These are phyloP conservation scores for Chironomus tentans DNA, from an alignment of 2,888 invertebrate genomes.

Conservation along the genomic window DNA sequence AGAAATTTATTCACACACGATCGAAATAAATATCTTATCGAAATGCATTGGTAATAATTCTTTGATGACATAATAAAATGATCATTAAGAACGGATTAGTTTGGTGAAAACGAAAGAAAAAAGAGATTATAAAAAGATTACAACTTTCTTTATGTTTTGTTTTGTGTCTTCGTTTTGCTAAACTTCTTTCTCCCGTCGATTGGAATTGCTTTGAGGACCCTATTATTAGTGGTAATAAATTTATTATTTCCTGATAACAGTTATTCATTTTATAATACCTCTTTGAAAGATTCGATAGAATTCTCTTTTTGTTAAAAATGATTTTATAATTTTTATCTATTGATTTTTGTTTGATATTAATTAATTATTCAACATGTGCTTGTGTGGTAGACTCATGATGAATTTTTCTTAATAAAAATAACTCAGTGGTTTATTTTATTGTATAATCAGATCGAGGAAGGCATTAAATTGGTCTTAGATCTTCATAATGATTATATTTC, in stretches of 20 bases:
- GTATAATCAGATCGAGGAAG: too few species aligned
- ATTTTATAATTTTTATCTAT: not conserved
- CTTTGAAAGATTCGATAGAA: constrained; percentile 11
- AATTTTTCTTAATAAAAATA: too few species aligned
- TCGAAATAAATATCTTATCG: not conserved
- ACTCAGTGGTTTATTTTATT: too few species aligned
- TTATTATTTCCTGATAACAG: constrained; percentile 23
- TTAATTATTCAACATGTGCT: not conserved
- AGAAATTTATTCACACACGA: not conserved
- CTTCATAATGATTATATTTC: too few species aligned
- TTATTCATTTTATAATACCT: not conserved
- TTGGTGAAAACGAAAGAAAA: not conserved
- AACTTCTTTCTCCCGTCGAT: not conserved
- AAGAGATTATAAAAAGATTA: not conserved
- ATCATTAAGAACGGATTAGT: constrained; percentile 15
- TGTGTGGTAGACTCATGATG: not conserved
- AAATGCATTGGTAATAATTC: not conserved
- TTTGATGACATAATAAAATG: constrained; percentile 24
- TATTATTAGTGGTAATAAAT: constrained; percentile 20
- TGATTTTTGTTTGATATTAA: not conserved
- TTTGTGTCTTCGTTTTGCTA: not conserved
- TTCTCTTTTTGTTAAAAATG: not conserved
- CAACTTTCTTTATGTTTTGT: not conserved
- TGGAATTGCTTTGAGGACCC: not conserved
- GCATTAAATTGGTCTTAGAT: too few species aligned